These are phyloP conservation scores for Brachionus koreanus DNA, from an alignment of 1,140 invertebrate species.

Conservation along the genomic window DNA sequence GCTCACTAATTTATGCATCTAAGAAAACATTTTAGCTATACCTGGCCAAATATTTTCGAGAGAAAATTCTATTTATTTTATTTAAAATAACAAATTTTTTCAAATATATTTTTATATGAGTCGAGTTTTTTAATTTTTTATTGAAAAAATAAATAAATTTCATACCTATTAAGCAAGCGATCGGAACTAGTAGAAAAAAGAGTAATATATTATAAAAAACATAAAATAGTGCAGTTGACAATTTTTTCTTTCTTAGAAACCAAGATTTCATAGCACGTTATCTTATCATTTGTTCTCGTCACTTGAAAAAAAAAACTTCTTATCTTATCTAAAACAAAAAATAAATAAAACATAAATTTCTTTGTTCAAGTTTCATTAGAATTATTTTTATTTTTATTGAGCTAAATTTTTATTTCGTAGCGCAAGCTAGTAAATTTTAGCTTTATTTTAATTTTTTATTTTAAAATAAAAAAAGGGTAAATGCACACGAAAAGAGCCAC, in stretches of 20 bases:
- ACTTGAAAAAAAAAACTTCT: neutral
- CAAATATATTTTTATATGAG: neutral
- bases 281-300: slow-evolving; percentile 1
- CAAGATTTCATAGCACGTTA: slow-evolving; percentile 13
- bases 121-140: neutral
- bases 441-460: slow-evolving; percentile 46
- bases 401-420: slow-evolving; percentile 49
- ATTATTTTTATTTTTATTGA: slow-evolving; percentile 48
- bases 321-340: neutral
- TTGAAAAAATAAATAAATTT: neutral
- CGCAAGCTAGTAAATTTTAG: neutral
- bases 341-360: slow-evolving; percentile 6
- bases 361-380: slow-evolving; percentile 37
- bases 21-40: neutral
- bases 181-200: neutral
- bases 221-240: neutral
- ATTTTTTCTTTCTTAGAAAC: slow-evolving; percentile 8
- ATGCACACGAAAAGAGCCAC: slow-evolving; percentile 98
- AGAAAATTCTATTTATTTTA: neutral
- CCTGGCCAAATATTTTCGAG: neutral
- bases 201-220: neutral
- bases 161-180: neutral
- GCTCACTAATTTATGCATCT: neutral
- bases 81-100: neutral
- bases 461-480: slow-evolving; percentile 74